Evolutionary conservation across 2,797 vertebrate genomes (phyloP).

Genomic region (Melanotaenia maccullochi): DNA sequence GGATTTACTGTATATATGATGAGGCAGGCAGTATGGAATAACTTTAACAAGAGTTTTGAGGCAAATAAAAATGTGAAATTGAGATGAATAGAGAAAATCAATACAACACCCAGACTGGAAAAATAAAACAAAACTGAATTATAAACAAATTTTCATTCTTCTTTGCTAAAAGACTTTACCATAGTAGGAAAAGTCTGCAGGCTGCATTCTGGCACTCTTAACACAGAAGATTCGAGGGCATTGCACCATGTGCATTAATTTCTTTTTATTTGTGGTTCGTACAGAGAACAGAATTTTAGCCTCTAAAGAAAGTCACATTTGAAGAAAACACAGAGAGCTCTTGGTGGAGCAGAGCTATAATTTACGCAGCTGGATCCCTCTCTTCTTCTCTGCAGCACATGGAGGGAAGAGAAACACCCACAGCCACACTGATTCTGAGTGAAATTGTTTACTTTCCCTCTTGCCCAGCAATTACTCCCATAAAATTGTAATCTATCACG

Average conservation of each 20-base stretch:
- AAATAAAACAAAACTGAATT: neutral
- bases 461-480: neutral
- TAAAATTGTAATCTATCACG: constrained; percentile 16
- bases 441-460: neutral
- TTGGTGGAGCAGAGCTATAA: constrained; percentile 40
- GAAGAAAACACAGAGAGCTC: constrained; percentile 38
- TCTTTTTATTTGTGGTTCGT: constrained; percentile 45
- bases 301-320: constrained; percentile 22
- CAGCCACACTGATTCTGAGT: constrained; percentile 2
- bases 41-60: neutral
- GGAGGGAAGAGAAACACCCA: constrained; percentile 22
- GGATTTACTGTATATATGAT: neutral
- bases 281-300: constrained; percentile 27
- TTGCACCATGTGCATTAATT: constrained; percentile 30
- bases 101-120: constrained; percentile 4
- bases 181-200: constrained; percentile 6
- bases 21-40: neutral
- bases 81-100: neutral
- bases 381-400: constrained; percentile 5
- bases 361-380: constrained; percentile 43
- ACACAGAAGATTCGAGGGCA: constrained; percentile 28
- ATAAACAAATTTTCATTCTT: neutral
- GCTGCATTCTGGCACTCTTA: constrained; percentile 12
- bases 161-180: constrained; percentile 7
- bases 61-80: neutral